Percentiles rank a stretch among this genome's conserved stretches.
phyloP scores from a whole-genome alignment of 2,113 vertebrate species.

The Rhombomys opimus region DNA sequence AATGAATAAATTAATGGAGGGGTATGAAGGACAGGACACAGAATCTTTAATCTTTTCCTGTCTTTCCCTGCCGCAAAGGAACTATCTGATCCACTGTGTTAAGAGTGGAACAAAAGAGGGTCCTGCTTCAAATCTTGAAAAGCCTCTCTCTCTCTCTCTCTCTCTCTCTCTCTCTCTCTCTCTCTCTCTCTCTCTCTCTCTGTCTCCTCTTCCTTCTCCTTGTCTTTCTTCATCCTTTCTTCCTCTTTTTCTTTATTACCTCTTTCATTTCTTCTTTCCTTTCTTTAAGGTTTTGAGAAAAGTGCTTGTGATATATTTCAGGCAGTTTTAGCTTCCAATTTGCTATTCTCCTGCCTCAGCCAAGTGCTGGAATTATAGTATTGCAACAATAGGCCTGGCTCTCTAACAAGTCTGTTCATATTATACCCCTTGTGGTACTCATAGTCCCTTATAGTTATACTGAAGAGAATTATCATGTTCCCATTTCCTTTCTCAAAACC shows the following conservation, averaged over 20 bases:
- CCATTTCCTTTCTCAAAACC: not conserved
- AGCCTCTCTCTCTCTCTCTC: not conserved
- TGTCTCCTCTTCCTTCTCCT: not conserved
- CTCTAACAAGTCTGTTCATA: too few relatives aligned
- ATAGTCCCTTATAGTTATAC: not conserved
- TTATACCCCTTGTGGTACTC: not conserved
- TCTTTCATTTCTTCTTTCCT: not conserved
- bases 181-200: too few relatives aligned
- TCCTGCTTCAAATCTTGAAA: not conserved
- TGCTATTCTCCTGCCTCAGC: not conserved
- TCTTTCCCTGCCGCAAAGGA: not conserved
- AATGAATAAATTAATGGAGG: too few relatives aligned
- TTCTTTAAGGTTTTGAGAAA: not conserved
- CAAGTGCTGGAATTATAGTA: not conserved
- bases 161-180: too few relatives aligned
- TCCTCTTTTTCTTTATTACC: not conserved
- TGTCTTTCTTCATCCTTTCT: not conserved
- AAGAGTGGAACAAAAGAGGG: not conserved
- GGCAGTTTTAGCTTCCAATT: not conserved
- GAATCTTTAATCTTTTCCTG: not conserved
- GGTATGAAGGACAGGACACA: too few relatives aligned
- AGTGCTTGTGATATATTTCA: not conserved
- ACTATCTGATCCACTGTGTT: not conserved
- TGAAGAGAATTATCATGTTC: not conserved
- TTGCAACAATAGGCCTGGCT: not conserved